Evolutionary conservation across 1,140 invertebrate genomes (phyloP), one percentile per base, ranked within the genome.

Genomic region (Drosophila tsacasi): DNA sequence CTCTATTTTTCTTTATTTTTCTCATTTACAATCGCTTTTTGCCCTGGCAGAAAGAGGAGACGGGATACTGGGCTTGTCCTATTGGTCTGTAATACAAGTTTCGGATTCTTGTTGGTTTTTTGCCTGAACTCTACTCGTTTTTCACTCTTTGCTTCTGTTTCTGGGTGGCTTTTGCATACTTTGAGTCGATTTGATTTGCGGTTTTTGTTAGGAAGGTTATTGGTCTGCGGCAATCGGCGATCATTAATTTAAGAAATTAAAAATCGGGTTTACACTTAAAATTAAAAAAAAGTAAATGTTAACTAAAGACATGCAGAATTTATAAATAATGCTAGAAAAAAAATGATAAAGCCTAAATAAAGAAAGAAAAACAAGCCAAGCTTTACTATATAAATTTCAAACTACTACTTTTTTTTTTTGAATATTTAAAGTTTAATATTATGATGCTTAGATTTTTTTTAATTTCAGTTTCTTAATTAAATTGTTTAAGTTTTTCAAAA

Each of bases 81-180:
- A 89, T 90, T 87, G 84, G 85, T 75, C 68, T 81, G 66, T 59
- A 67, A 46, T 67, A 63, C 60, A 76, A 76, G 61, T 81, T 73
- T 68, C 55, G 42, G 52, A 52, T 67, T 64, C 40, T 55, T 74
- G 67, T 74, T 63, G 82, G 62, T 62, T 63, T 57, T 67, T 68
- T 65, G 37, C 42, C 19, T 42, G 55, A 55, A 47, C 37, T 73
- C 61, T 73, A 35, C 25, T 68, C 35, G 44, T 54, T 68, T 77
- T 78, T 21, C 54, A 12, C 19, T 76, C 15, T 40, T 60, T 44
- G 42, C 54, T 78, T 65, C 54, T 66, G 63, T 63, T 87, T 79
- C 74, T 87, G 85, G 74, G 85, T 84, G 84, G 84, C 54, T 89
- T 89, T 87, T 81, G 32, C 42, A 23, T 66, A 59, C 44, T 66